Evolutionary conservation across 2,113 vertebrate genomes (phyloP).

Genomic region (Tinamus guttatus): DNA sequence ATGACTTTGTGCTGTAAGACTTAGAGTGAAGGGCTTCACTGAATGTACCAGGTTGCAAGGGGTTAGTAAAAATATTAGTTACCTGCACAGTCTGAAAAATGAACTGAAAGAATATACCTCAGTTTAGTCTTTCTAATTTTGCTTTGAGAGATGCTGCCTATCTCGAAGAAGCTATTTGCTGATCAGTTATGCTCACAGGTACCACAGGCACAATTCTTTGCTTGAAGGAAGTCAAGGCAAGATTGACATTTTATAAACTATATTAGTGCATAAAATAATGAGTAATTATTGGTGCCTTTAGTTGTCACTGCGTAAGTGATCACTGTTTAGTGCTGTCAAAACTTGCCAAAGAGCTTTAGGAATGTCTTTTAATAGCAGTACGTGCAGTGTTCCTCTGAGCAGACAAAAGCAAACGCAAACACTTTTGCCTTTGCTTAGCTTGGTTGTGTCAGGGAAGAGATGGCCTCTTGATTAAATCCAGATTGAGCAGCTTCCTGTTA

Average conservation of each 20-base stretch:
- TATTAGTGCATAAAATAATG: background rate
- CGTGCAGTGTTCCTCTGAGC: background rate
- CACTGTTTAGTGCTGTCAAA: background rate
- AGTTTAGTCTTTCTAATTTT: rapidly evolving
- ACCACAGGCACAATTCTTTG: background rate
- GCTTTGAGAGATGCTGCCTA: background rate
- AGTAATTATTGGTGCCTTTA: background rate
- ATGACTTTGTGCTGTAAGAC: background rate
- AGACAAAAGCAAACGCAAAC: constrained; percentile 29
- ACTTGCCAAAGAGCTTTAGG: background rate
- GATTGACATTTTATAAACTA: background rate
- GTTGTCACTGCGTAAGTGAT: background rate
- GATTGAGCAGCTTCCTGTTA: constrained; percentile 89
- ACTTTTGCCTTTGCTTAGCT: constrained; percentile 57
- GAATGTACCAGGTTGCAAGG: background rate
- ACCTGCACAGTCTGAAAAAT: background rate
- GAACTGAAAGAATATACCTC: background rate
- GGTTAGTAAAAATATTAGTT: background rate
- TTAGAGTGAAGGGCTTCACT: background rate
- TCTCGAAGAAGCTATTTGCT: background rate
- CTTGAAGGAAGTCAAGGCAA: background rate
- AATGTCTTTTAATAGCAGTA: background rate
- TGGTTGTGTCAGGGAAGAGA: constrained; percentile 71
- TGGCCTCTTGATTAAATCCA: constrained; percentile 88
- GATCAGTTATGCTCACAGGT: background rate